phyloP scores from a whole-genome alignment of 2,113 vertebrate species.

The Peucedramus taeniatus region DNA sequence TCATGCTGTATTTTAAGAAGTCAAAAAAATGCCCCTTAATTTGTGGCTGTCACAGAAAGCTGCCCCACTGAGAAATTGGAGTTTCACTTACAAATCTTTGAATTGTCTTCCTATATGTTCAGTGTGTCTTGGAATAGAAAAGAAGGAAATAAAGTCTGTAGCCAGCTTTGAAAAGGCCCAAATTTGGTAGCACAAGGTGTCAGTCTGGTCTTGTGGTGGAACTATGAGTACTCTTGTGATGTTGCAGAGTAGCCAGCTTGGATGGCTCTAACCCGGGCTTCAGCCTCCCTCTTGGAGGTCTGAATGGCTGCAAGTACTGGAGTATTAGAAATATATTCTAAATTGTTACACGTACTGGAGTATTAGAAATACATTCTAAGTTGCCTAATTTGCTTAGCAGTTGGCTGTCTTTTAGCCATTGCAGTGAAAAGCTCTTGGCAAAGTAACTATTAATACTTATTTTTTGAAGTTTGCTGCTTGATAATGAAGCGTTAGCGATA shows the following conservation, averaged over 20 bases:
- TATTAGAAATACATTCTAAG: neutral
- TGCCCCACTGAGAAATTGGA: neutral
- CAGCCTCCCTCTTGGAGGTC: neutral
- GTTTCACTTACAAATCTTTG: neutral
- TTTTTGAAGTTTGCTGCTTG: neutral
- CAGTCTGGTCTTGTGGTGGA: neutral
- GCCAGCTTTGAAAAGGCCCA: neutral
- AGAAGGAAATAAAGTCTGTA: neutral
- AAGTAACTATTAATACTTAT: neutral
- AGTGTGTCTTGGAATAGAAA: neutral
- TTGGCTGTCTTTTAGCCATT: neutral
- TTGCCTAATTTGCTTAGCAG: neutral
- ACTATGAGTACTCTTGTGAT: neutral
- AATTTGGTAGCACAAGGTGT: neutral
- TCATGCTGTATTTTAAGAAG: neutral
- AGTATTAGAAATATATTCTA: neutral
- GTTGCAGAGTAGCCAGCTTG: neutral
- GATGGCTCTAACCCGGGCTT: neutral
- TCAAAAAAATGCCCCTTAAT: neutral
- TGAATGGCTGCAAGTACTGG: neutral
- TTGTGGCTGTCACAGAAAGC: neutral
- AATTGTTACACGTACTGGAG: neutral
- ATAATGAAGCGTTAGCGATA: neutral
- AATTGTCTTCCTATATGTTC: neutral
- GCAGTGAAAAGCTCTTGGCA: neutral